Evolutionary conservation across 2,113 vertebrate genomes (phyloP).

Genomic region (Melanerpes formicivorus): DNA sequence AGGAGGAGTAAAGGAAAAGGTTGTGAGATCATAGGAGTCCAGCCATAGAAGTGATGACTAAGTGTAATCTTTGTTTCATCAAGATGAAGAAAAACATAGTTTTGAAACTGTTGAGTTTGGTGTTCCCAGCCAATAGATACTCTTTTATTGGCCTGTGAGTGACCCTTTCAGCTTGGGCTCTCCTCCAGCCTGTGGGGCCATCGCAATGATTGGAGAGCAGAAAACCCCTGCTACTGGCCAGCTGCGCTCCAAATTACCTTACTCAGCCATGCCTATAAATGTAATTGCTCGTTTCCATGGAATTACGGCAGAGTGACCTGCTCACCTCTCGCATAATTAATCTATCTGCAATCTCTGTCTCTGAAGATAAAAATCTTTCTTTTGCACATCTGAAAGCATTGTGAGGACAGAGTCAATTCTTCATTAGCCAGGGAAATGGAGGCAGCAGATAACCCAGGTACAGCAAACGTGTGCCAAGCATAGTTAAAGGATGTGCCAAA

Average conservation of each 20-base stretch:
- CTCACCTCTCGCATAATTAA: not conserved
- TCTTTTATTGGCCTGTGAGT: not conserved
- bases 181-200: conserved; percentile 35
- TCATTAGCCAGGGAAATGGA: not conserved
- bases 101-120: conserved; percentile 27
- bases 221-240: conserved; percentile 16
- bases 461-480: not conserved
- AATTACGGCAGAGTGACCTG: conserved; percentile 42
- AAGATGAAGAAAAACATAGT: conserved; percentile 49
- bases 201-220: not conserved
- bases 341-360: not conserved
- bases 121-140: conserved; percentile 22
- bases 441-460: not conserved
- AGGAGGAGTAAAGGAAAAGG: conserved; percentile 16
- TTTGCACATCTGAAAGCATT: not conserved
- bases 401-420: not conserved
- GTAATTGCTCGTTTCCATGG: conserved; percentile 25
- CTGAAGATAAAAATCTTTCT: conserved; percentile 4
- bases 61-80: conserved; percentile 40
- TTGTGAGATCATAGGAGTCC: not conserved
- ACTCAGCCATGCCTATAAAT: conserved; percentile 11
- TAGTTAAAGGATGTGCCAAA: not conserved
- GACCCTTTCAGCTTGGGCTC: conserved; percentile 8
- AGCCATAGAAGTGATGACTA: conserved; percentile 8
- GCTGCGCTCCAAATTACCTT: conserved; percentile 50